Evolutionary conservation across 2,797 vertebrate genomes (phyloP).

Genomic region (Enoplosus armatus): DNA sequence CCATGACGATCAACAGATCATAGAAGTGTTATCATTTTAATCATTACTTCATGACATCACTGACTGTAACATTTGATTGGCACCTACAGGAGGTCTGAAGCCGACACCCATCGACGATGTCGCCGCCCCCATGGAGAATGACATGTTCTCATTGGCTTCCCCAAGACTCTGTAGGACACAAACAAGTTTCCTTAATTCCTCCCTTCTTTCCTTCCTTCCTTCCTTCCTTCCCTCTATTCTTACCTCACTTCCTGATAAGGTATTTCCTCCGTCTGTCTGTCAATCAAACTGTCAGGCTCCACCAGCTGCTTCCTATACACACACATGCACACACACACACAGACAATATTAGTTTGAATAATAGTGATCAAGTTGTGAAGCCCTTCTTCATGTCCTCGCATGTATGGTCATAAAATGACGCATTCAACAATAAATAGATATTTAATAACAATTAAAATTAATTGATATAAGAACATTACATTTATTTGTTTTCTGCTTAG

Average conservation of each 20-base stretch:
- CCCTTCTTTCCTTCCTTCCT: neutral
- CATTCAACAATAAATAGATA: too few relatives aligned
- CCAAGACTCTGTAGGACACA: constrained; percentile 13
- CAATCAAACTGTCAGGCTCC: constrained; percentile 15
- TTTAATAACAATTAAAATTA: too few relatives aligned
- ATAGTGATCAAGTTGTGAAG: neutral
- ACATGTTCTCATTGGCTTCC: constrained; percentile 4
- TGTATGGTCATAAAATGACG: too few relatives aligned
- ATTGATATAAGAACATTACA: too few relatives aligned
- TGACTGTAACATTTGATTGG: neutral
- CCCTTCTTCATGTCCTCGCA: too few relatives aligned
- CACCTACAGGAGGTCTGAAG: constrained; percentile 33
- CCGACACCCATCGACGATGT: constrained; percentile 21
- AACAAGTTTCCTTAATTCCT: neutral
- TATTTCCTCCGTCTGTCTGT: constrained; percentile 46
- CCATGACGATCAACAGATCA: neutral
- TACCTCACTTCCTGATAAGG: constrained; percentile 52
- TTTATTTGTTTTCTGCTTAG: too few relatives aligned
- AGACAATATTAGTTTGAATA: neutral
- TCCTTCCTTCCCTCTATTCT: neutral
- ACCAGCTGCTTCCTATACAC: constrained; percentile 41
- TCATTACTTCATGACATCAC: neutral
- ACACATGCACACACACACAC: neutral
- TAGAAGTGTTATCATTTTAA: neutral
- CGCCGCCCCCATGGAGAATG: neutral